Evolutionary conservation across 1,140 invertebrate species (phyloP).

Genomic region (Micrasema longulum): DNA sequence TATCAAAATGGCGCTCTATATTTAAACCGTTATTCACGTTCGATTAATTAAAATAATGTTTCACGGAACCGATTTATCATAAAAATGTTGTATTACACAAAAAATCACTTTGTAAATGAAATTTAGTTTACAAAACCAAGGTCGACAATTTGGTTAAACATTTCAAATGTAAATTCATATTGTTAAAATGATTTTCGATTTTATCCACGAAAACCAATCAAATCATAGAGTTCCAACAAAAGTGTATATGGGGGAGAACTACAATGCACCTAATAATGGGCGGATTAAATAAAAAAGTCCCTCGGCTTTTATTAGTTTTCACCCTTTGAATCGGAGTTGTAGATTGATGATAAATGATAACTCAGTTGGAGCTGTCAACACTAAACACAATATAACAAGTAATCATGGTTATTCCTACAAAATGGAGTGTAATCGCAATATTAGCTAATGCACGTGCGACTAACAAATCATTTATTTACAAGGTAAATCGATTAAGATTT

Average conservation of each 20-base stretch:
- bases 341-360: constrained; percentile 21
- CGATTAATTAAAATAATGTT: too few relatives aligned
- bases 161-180: constrained; percentile 4
- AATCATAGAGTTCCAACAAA: constrained; percentile 13
- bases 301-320: constrained; percentile 47
- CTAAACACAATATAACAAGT: background rate
- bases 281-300: constrained; percentile 47
- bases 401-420: background rate
- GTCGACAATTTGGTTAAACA: constrained; percentile 3
- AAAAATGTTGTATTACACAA: background rate
- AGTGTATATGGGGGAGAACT: background rate
- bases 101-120: constrained; percentile 16
- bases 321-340: constrained; percentile 17
- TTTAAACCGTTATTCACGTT: too few relatives aligned
- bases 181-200: constrained; percentile 37
- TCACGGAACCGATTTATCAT: too few relatives aligned
- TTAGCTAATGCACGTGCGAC: background rate
- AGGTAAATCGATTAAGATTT: constrained; percentile 1
- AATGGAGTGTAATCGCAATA: constrained; percentile 10
- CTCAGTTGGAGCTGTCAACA: constrained; percentile 24
- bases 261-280: constrained; percentile 32
- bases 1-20: too few relatives aligned
- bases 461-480: constrained; percentile 15
- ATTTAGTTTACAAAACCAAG: background rate
- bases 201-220: constrained; percentile 32